Evolutionary conservation across 2,113 vertebrate genomes (phyloP).

Genomic region (Nothoprocta pentlandii): DNA sequence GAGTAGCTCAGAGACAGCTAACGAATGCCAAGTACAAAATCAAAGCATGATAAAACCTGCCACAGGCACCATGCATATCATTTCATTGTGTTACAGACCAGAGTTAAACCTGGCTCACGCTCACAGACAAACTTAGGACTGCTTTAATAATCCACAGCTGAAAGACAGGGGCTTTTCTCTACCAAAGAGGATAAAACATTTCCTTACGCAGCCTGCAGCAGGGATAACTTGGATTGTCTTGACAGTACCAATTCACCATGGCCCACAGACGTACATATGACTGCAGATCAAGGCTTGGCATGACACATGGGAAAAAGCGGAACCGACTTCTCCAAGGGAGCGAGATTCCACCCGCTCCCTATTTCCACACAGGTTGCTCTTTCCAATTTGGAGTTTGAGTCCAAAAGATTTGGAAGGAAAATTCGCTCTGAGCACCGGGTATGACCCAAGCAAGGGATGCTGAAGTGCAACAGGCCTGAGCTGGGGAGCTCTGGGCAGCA

Average conservation of each 20-base stretch:
- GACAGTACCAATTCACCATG: conserved; percentile 73
- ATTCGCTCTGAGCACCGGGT: background rate
- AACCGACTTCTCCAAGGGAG: conserved; percentile 56
- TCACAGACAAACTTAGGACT: conserved; percentile 80
- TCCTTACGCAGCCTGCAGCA: conserved; percentile 79
- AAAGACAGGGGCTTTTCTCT: conserved; percentile 78
- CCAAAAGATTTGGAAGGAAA: background rate
- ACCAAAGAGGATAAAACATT: conserved; percentile 79
- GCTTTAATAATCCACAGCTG: conserved; percentile 77
- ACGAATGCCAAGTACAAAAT: conserved; percentile 79
- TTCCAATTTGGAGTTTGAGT: conserved; percentile 41
- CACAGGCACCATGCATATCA: conserved; percentile 78
- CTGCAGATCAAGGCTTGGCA: conserved; percentile 68
- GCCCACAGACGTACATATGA: conserved; percentile 68
- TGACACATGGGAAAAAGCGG: conserved; percentile 66
- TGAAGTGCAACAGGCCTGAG: background rate
- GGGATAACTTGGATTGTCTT: conserved; percentile 80
- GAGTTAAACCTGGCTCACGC: conserved; percentile 78
- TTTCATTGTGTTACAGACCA: conserved; percentile 76
- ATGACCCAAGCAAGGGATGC: background rate
- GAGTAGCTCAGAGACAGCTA: conserved; percentile 76
- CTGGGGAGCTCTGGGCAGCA: background rate
- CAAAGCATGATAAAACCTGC: conserved; percentile 81
- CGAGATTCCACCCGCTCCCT: conserved; percentile 37
- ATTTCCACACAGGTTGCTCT: conserved; percentile 54